Conservation (phyloP, 2,113 vertebrate species). For the Drymodes brunneopygia region DNA sequence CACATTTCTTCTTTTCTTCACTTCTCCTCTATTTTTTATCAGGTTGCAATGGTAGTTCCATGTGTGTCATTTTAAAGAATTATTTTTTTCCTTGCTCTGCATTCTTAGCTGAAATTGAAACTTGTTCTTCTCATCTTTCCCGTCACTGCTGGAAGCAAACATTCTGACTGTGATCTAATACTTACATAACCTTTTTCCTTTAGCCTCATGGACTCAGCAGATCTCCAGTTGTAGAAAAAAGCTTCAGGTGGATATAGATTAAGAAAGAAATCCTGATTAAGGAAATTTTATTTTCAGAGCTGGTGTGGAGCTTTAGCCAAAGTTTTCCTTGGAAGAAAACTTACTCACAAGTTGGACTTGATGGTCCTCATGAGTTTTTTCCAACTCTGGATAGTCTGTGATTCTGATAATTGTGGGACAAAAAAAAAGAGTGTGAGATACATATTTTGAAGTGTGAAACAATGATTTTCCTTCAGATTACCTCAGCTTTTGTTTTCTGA, state of each 20-base stretch:
- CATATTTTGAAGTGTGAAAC: neutral
- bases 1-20: neutral
- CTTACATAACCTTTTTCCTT: neutral
- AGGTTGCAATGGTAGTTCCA: neutral
- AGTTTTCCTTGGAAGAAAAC: neutral
- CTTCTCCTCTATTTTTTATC: neutral
- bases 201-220: neutral
- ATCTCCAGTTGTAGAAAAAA: neutral
- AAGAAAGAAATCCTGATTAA: neutral
- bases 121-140: neutral
- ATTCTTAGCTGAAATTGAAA: neutral
- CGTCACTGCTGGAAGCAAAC: neutral
- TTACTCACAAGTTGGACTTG: fast-evolving
- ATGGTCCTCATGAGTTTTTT: neutral
- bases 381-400: neutral
- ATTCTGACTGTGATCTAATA: neutral
- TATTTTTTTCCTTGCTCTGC: neutral
- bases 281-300: neutral
- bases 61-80: neutral
- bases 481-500: neutral
- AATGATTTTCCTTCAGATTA: neutral
- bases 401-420: neutral
- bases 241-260: neutral
- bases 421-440: neutral
- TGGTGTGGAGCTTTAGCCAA: neutral